Base-by-base conservation (phyloP, 2,888 invertebrate genomes). In the Alentia gelatinosa region DNA sequence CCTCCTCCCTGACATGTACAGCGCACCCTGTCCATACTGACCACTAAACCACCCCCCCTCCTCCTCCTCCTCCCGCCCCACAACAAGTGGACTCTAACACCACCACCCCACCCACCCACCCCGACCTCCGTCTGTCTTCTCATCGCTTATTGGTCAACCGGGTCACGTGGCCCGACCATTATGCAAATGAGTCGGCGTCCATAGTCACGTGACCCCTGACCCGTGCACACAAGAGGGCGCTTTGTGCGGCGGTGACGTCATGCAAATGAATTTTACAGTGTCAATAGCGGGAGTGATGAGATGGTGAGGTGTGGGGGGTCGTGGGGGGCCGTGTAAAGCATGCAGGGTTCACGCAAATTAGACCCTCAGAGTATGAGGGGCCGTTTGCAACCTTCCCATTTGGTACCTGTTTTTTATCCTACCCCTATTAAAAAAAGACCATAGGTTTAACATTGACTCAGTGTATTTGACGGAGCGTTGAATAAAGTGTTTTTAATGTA, bases 261-360 rank as follows among this genome's bases (percentile, higher is more conserved):
- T 68, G 68, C 15, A 68, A 56, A 68, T 68, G 68, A 68, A 68
- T 68, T 68, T 68, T 68, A 30, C 68, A 68, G 68, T 68, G 68
- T 68, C 68, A 68, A 68, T 68, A 30, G 56, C 0, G 68, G 26
- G 68, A 30, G 68, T 9, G 33, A n/a, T 12, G 19, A 9, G 15
- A n/a, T 12, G 63, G 9, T 63, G 68, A 30, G 68, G 26, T 26
- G 30, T 12, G 3, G 68, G 30, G 68, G 4, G 26, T 68, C 1
- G 33, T 26, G 4, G 68, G 68, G 4, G 68, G 68, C 9, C 7
- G 47, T 47, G 9, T 12, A 19, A 47, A 47, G 47, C n/a, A n/a
- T n/a, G n/a, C n/a, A n/a, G n/a, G n/a, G n/a, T n/a, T n/a, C n/a
- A n/a, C n/a, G n/a, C n/a, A n/a, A n/a, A n/a, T n/a, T n/a, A n/a